These are phyloP conservation scores for Accipiter virgatus DNA, from an alignment of 2,113 vertebrate species.

Conservation along the genomic window DNA sequence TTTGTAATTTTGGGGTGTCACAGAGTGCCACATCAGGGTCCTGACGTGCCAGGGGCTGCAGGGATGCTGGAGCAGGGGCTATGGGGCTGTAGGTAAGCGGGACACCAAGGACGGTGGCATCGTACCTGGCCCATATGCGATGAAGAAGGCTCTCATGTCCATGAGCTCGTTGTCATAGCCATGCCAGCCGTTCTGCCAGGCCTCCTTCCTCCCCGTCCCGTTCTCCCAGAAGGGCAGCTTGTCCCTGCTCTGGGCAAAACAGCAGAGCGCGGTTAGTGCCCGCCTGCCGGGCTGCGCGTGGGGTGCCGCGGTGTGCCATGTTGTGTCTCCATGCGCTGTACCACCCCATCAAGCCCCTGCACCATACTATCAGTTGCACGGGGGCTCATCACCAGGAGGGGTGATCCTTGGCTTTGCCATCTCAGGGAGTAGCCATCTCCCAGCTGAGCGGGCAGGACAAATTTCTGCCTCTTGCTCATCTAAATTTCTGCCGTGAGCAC, in stretches of 20 bases:
- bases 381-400: background rate
- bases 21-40: background rate
- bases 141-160: slow-evolving; percentile 91
- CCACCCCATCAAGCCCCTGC: background rate
- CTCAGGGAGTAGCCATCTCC: background rate
- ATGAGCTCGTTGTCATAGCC: slow-evolving; percentile 93
- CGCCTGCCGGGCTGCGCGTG: background rate
- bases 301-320: background rate
- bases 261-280: background rate
- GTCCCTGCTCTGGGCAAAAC: slow-evolving; percentile 78
- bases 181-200: slow-evolving; percentile 93
- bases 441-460: background rate
- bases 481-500: background rate
- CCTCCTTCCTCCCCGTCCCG: slow-evolving; percentile 70
- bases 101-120: background rate
- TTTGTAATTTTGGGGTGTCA: background rate
- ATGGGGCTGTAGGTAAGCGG: rapidly evolving
- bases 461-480: background rate
- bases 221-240: slow-evolving; percentile 91
- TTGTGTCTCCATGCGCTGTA: background rate
- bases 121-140: slow-evolving; percentile 91
- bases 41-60: background rate
- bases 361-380: background rate
- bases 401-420: background rate
- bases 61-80: background rate